Conservation (phyloP, 2,888 invertebrate genomes). For the Cetonia aurata region DNA sequence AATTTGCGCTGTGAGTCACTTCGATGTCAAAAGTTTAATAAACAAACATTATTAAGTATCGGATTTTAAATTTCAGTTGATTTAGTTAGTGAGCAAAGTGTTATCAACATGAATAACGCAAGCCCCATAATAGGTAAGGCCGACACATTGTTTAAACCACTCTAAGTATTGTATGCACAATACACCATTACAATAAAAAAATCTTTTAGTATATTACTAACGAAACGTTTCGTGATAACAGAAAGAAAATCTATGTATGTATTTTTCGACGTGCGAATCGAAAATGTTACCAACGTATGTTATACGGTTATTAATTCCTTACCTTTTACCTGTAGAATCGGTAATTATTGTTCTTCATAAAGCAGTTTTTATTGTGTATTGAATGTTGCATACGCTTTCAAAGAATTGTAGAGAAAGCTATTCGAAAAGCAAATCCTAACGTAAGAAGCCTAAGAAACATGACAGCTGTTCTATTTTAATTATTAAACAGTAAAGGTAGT, state of each 20-base stretch:
- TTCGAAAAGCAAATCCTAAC: conserved; percentile 44
- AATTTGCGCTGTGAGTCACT: conserved; percentile 17
- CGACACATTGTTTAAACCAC: not conserved
- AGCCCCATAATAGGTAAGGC: conserved; percentile 62
- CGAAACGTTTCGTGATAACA: not conserved
- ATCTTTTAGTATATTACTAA: conserved; percentile 3
- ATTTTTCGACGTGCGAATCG: conserved; percentile 25
- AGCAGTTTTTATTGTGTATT: conserved; percentile 34
- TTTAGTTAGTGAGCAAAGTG: conserved; percentile 9
- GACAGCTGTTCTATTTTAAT: conserved; percentile 49
- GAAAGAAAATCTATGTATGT: conserved; percentile 30
- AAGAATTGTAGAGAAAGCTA: conserved; percentile 49
- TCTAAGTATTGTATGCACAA: not conserved
- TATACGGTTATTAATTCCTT: not conserved
- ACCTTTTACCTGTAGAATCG: conserved; percentile 11
- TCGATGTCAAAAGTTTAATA: conserved; percentile 42
- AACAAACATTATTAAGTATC: conserved; percentile 12
- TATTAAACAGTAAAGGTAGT: conserved; percentile 22
- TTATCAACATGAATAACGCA: conserved; percentile 58
- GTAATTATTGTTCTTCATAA: conserved; percentile 15
- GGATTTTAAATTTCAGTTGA: not conserved
- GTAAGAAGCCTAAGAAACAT: conserved; percentile 38
- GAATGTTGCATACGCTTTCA: conserved; percentile 45
- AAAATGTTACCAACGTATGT: not conserved
- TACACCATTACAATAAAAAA: not conserved